Conservation (phyloP, 2,888 invertebrate genomes). For the Carterocephalus palaemon region DNA sequence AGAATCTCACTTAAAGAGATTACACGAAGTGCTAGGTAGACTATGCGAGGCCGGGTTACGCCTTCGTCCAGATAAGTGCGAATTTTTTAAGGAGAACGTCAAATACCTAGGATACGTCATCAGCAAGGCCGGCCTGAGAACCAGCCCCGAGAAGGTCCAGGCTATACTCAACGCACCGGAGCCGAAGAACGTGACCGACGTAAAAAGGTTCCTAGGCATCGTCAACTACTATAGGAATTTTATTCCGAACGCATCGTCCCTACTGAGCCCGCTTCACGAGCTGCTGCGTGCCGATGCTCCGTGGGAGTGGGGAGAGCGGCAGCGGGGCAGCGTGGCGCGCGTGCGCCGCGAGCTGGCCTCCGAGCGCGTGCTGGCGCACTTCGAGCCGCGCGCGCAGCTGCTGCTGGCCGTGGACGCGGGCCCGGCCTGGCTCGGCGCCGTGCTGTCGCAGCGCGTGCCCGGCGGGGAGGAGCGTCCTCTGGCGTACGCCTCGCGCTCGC, state of each 20-base stretch:
- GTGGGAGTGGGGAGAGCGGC: conserved; percentile 25
- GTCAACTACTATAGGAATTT: conserved; percentile 37
- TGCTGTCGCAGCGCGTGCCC: conserved; percentile 23
- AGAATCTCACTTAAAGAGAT: conserved; percentile 18
- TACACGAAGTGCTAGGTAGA: conserved; percentile 19
- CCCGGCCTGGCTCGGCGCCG: conserved; percentile 31
- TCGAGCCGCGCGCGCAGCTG: conserved; percentile 25
- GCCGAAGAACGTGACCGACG: conserved; percentile 29
- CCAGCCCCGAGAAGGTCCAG: conserved; percentile 29
- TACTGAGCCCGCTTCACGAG: conserved; percentile 31
- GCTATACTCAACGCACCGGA: conserved; percentile 32
- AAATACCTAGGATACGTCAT: conserved; percentile 32
- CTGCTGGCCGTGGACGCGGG: conserved; percentile 30
- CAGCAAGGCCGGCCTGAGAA: conserved; percentile 25
- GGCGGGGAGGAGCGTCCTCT: conserved; percentile 22
- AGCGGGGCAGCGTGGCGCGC: no score
- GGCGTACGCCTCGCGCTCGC: conserved; percentile 12
- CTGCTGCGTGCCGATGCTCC: conserved; percentile 9
- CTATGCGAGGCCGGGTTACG: conserved; percentile 25
- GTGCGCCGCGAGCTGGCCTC: conserved; percentile 22
- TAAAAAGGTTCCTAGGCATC: conserved; percentile 34
- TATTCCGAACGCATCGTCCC: conserved; percentile 34
- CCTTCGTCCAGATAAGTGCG: conserved; percentile 27
- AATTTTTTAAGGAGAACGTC: conserved; percentile 27
- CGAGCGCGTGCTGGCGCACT: no score